Evolutionary conservation across 2,797 vertebrate species (phyloP).

Genomic region (Sebastes kiyomatsui): DNA sequence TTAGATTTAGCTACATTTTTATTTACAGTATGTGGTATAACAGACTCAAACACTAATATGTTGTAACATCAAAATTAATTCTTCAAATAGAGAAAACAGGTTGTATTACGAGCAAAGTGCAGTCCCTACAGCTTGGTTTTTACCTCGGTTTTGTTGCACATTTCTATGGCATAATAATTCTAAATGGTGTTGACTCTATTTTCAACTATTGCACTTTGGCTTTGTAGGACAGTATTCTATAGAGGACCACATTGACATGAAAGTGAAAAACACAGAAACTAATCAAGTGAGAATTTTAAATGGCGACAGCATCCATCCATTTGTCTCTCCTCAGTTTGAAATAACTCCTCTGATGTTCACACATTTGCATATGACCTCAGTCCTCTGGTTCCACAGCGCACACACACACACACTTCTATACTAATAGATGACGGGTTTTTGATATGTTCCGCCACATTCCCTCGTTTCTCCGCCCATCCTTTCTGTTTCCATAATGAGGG

Average conservation of each 20-base stretch:
- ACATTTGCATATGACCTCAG: constrained; percentile 38
- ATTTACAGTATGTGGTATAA: background rate
- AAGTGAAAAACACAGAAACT: background rate
- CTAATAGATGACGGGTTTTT: constrained; percentile 35
- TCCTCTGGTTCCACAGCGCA: background rate
- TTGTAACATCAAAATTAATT: too few species aligned
- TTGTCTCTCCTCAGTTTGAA: constrained; percentile 11
- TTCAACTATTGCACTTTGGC: background rate
- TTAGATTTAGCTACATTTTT: background rate
- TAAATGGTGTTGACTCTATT: background rate
- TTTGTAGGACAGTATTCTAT: background rate
- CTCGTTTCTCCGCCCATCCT: background rate
- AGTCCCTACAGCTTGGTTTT: background rate
- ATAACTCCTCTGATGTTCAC: constrained; percentile 10
- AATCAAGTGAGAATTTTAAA: background rate
- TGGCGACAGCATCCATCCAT: background rate
- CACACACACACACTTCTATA: background rate
- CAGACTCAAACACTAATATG: background rate
- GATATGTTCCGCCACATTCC: constrained; percentile 33
- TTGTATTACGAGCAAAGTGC: background rate
- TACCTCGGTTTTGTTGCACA: background rate
- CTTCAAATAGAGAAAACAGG: background rate
- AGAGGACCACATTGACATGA: background rate
- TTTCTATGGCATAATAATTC: background rate
- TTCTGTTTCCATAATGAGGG: background rate